phyloP scores from a whole-genome alignment of 2,888 invertebrate species.

The Torymus aiolomorphi region DNA sequence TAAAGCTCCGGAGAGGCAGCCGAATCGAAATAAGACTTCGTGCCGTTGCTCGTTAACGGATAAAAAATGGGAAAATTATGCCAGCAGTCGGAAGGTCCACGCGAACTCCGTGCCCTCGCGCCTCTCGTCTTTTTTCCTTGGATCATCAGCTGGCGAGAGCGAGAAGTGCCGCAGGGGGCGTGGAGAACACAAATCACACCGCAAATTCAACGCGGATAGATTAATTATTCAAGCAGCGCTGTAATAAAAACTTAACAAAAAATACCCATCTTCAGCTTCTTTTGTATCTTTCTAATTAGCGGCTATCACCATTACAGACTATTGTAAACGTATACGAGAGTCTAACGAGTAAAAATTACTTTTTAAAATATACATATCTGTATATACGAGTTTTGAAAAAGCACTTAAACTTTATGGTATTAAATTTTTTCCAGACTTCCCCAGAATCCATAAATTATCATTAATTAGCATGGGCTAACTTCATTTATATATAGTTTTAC shows the following conservation, averaged over 20 bases:
- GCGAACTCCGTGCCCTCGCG: conserved; percentile 7
- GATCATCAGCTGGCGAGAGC: conserved; percentile 47
- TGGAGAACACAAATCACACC: conserved; percentile 61
- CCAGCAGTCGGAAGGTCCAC: background rate
- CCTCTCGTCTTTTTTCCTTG: conserved; percentile 6
- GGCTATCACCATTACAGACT: too few relatives aligned
- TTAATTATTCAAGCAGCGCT: conserved; percentile 59
- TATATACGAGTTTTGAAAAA: too few relatives aligned
- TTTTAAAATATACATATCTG: too few relatives aligned
- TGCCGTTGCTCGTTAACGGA: conserved; percentile 28
- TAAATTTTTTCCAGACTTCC: too few relatives aligned
- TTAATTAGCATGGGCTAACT: too few relatives aligned
- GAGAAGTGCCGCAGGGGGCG: conserved; percentile 55
- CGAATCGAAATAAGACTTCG: conserved; percentile 2
- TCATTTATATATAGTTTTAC: too few relatives aligned
- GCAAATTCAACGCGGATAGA: conserved; percentile 56
- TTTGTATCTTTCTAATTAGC: too few relatives aligned
- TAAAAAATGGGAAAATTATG: conserved; percentile 46
- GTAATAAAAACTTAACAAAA: conserved; percentile 53
- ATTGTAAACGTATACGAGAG: too few relatives aligned
- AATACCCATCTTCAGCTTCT: background rate
- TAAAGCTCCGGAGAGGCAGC: background rate
- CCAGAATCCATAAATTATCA: too few relatives aligned
- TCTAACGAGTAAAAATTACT: too few relatives aligned
- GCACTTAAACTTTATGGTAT: too few relatives aligned